Evolutionary conservation across 2,888 invertebrate genomes (phyloP), one percentile per base, ranked within the genome.

Genomic region (Pterostichus madidus): DNA sequence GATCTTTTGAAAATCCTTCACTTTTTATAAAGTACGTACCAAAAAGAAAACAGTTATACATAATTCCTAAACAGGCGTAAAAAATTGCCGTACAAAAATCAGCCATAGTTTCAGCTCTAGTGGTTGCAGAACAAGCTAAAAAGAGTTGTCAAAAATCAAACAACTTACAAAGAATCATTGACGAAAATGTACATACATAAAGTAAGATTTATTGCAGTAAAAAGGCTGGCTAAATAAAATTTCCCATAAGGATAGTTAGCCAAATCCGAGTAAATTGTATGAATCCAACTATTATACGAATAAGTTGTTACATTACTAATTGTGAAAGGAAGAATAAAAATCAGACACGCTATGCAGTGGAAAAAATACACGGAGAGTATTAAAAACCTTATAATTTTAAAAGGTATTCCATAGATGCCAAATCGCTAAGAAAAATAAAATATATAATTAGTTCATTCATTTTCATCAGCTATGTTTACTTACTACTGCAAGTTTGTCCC

Each of bases 301-400:
- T 8, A 11, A 46, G 31, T 79, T 17, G 32, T 59, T 4, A 15
- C 59, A 2, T 2, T 8, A 11, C 13, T 13, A 11, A 35, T 15
- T 7, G 52, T 52, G 15, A 68, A 80, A 13, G 80, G 80, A 11
- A 80, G 7, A 7, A 71, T 32, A 52, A 68, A 68, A 0, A 80
- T 24, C 15, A 52, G 5, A 52, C 68, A 80, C 6, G 68, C 49
- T 10, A 17, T n/a, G 13, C 32, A 68, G 24, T 80, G 80, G 52
- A 80, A 80, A 5, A 71, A 68, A 13, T 52, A 35, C 7, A 80
- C 15, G 8, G 80, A 49, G 5, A 32, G 15, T 13, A 68, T 15
- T 24, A 68, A 24, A 13, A 68, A 15, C 13, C 32, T 11, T 10
- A 44, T 17, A 5, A 78, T 11, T 61, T 61, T 59, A 13, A 44